These are phyloP conservation scores for Chromobotia macracanthus DNA, from an alignment of 2,797 vertebrate species.

Conservation along the genomic window DNA sequence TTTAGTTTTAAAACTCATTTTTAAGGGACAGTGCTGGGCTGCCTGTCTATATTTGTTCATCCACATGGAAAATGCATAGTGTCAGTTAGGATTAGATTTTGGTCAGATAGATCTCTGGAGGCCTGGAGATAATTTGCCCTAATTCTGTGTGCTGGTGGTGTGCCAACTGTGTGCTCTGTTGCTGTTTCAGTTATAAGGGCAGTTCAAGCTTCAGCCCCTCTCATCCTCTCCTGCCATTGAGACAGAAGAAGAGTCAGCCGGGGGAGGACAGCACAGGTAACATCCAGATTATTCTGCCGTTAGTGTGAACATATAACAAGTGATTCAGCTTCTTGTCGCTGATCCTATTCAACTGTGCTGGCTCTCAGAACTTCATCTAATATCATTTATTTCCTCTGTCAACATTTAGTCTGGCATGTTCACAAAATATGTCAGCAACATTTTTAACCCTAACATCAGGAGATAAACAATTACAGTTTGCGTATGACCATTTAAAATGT, in stretches of 20 bases:
- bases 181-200: conserved; percentile 82
- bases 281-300: neutral
- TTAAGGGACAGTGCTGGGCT: neutral
- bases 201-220: conserved; percentile 87
- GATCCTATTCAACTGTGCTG: neutral
- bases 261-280: conserved; percentile 85
- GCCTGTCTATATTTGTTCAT: conserved; percentile 44
- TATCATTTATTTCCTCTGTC: too few relatives aligned
- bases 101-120: conserved; percentile 2
- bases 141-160: conserved; percentile 21
- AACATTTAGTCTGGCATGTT: neutral
- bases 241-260: conserved; percentile 88
- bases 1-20: conserved; percentile 5
- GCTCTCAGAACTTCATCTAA: too few relatives aligned
- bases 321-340: neutral
- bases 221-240: conserved; percentile 90
- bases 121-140: conserved; percentile 25
- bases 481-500: too few relatives aligned
- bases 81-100: conserved; percentile 41
- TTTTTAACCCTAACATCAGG: neutral
- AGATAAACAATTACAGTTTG: neutral
- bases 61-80: conserved; percentile 37
- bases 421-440: neutral
- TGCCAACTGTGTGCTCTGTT: conserved; percentile 41
- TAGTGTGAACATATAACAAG: neutral